A percentile compares a stretch with the other conserved stretches of the same genome.
These are phyloP conservation scores for Xiphias gladius DNA, from an alignment of 2,113 vertebrate genomes.

Conservation along the genomic window DNA sequence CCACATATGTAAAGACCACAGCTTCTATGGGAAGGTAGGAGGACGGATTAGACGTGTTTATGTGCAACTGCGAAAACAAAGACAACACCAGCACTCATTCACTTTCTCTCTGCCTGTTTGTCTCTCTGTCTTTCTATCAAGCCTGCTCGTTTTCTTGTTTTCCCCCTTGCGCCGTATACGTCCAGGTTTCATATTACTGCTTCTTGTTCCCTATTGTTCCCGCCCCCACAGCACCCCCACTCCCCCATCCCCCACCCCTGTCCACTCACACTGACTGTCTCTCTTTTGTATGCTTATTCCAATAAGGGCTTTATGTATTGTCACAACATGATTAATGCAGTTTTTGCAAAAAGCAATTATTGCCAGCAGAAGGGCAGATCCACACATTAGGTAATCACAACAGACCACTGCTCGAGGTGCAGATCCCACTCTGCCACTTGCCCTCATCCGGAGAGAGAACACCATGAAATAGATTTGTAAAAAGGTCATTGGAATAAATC, in stretches of 20 bases:
- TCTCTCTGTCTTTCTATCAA: constrained; percentile 19
- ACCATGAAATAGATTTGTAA: constrained; percentile 62
- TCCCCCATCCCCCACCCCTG: constrained; percentile 10
- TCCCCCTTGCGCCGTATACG: neutral
- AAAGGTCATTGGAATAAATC: constrained; percentile 80
- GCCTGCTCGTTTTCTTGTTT: constrained; percentile 24
- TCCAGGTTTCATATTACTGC: constrained; percentile 64
- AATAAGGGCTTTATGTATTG: constrained; percentile 60
- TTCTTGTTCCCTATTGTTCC: constrained; percentile 43
- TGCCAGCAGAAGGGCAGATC: constrained; percentile 65
- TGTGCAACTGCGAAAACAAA: constrained; percentile 54
- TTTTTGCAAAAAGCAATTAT: constrained; percentile 70
- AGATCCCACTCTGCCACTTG: constrained; percentile 42
- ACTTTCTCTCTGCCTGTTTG: constrained; percentile 28
- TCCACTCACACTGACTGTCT: constrained; percentile 43
- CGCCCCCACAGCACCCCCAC: neutral
- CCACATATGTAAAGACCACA: constrained; percentile 34
- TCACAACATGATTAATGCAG: constrained; percentile 75
- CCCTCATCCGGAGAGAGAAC: constrained; percentile 52
- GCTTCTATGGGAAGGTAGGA: constrained; percentile 55
- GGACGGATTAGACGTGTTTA: constrained; percentile 55
- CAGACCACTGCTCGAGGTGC: constrained; percentile 43
- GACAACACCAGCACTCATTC: constrained; percentile 43
- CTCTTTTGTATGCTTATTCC: constrained; percentile 56
- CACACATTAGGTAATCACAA: constrained; percentile 67